Percentiles rank a stretch among this genome's conserved stretches.
Evolutionary conservation across 1,140 invertebrate species (phyloP).

Genomic region (Diorhabda sublineata): DNA sequence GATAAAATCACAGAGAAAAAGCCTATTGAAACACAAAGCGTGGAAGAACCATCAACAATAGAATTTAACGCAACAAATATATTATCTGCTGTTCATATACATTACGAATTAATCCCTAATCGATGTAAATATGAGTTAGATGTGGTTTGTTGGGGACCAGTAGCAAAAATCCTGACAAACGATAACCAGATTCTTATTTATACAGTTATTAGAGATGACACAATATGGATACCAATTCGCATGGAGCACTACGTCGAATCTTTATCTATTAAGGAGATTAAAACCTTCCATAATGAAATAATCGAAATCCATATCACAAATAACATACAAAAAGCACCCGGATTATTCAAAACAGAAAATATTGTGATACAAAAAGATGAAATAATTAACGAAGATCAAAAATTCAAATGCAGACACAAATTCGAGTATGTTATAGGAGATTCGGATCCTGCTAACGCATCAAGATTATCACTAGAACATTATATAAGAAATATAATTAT

Average conservation of each 20-base stretch:
- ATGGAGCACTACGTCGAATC: constrained; percentile 22
- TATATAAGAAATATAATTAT: constrained; percentile 9
- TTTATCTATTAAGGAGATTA: constrained; percentile 24
- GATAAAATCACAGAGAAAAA: background rate
- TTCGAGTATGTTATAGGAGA: background rate
- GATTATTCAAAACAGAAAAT: constrained; percentile 4
- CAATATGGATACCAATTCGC: constrained; percentile 26
- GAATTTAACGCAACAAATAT: constrained; percentile 6
- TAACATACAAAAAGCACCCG: background rate
- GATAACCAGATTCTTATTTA: constrained; percentile 23
- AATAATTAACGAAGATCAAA: background rate
- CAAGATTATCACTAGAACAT: background rate
- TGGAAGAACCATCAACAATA: background rate
- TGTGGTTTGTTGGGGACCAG: constrained; percentile 25
- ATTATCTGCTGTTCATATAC: constrained; percentile 15
- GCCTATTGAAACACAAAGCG: background rate
- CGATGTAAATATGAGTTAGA: constrained; percentile 25
- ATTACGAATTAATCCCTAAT: constrained; percentile 23
- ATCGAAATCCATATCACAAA: constrained; percentile 20
- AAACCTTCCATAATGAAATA: constrained; percentile 22
- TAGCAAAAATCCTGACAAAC: constrained; percentile 24
- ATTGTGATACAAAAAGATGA: background rate
- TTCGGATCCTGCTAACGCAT: background rate
- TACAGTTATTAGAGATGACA: constrained; percentile 18
- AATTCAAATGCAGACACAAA: background rate